These are phyloP conservation scores for Pachyrhynchus sulphureomaculatus DNA, from an alignment of 1,140 invertebrate genomes.

Conservation along the genomic window DNA sequence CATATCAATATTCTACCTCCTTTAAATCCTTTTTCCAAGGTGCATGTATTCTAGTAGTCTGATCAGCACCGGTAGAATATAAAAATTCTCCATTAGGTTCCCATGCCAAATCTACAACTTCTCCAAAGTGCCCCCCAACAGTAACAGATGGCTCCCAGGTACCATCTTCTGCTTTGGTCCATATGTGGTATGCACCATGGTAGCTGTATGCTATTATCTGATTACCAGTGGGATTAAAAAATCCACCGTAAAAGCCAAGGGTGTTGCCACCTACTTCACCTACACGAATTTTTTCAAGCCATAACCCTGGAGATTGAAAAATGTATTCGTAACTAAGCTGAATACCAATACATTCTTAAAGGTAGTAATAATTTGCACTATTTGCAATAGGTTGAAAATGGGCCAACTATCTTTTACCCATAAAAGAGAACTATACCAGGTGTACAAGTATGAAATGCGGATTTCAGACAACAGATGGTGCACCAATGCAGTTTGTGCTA, in stretches of 20 bases:
- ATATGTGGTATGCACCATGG: constrained; percentile 92
- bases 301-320: constrained; percentile 55
- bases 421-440: too few species aligned
- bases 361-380: too few species aligned
- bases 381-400: too few species aligned
- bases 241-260: constrained; percentile 87
- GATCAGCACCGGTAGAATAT: constrained; percentile 77
- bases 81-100: constrained; percentile 75
- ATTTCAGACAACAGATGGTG: too few species aligned
- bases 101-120: constrained; percentile 86
- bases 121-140: constrained; percentile 82
- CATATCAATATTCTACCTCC: too few species aligned
- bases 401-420: too few species aligned
- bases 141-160: constrained; percentile 73
- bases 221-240: constrained; percentile 70
- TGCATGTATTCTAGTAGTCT: constrained; percentile 89
- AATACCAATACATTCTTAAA: too few species aligned
- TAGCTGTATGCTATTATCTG: constrained; percentile 84
- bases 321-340: constrained; percentile 26
- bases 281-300: constrained; percentile 78
- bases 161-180: constrained; percentile 62
- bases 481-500: too few species aligned
- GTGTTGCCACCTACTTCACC: constrained; percentile 93
- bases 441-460: too few species aligned
- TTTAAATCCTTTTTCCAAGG: constrained; percentile 62